Percentiles rank a stretch among this genome's conserved stretches.
These are phyloP conservation scores for Sebastes hubbsi DNA, from an alignment of 2,797 vertebrate species.

Conservation along the genomic window DNA sequence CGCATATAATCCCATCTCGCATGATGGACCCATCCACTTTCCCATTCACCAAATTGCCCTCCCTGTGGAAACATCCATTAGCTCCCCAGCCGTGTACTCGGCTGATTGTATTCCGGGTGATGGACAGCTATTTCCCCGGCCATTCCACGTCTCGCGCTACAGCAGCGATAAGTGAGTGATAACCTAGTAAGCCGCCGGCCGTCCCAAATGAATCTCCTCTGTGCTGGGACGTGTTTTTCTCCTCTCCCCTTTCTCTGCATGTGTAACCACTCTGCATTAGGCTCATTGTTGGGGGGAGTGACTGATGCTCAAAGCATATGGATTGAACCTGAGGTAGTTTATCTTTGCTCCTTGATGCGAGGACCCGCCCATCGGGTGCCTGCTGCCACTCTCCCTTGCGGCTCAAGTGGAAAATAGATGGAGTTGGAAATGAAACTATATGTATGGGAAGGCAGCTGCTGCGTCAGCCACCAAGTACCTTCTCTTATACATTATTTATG, in stretches of 20 bases:
- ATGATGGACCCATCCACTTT: constrained; percentile 61
- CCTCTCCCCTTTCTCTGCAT: not conserved
- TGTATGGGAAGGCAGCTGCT: constrained; percentile 57
- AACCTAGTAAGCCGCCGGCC: constrained; percentile 52
- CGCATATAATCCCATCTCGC: constrained; percentile 60
- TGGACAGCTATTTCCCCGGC: constrained; percentile 63
- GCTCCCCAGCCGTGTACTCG: constrained; percentile 48
- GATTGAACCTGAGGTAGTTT: constrained; percentile 51
- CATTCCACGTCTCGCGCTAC: constrained; percentile 34
- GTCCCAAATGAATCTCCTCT: constrained; percentile 50
- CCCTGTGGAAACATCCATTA: constrained; percentile 72
- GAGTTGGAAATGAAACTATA: constrained; percentile 56
- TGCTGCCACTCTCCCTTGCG: constrained; percentile 29
- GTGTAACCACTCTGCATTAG: constrained; percentile 39
- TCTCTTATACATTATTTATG: constrained; percentile 65
- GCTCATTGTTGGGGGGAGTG: constrained; percentile 49
- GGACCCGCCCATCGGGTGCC: constrained; percentile 29
- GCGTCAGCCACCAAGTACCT: constrained; percentile 54
- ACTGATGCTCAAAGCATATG: constrained; percentile 44
- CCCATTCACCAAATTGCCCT: constrained; percentile 71
- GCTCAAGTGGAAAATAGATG: constrained; percentile 58
- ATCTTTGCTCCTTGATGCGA: constrained; percentile 35
- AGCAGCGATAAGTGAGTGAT: constrained; percentile 66
- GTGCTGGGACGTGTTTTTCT: constrained; percentile 24
- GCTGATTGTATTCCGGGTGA: constrained; percentile 68